A percentile compares a stretch with the other conserved stretches of the same genome.
These are phyloP conservation scores for Xanthia togata DNA, from an alignment of 2,888 invertebrate species.

Conservation along the genomic window DNA sequence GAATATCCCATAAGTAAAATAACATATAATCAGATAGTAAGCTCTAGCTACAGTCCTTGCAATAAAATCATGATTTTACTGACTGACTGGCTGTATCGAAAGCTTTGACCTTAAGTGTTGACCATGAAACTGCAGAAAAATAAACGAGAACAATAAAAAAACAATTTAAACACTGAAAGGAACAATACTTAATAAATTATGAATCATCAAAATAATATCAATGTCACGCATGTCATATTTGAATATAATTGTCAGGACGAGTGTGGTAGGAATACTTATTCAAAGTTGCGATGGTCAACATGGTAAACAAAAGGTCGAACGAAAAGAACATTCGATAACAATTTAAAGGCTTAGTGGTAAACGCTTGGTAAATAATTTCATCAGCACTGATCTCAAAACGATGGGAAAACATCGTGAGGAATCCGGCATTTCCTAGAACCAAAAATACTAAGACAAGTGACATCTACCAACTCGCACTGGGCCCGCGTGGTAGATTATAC, in stretches of 20 bases:
- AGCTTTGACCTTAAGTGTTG: slow-evolving; percentile 15
- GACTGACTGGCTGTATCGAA: slow-evolving; percentile 9
- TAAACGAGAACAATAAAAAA: slow-evolving; percentile 25
- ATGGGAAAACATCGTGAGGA: too few species aligned
- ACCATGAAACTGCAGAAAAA: slow-evolving; percentile 4
- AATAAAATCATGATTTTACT: not conserved
- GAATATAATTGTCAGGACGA: slow-evolving; percentile 63
- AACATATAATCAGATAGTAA: not conserved
- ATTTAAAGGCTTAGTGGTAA: not conserved
- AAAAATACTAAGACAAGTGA: too few species aligned
- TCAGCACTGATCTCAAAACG: too few species aligned
- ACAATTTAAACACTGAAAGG: slow-evolving; percentile 8
- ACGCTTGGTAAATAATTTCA: too few species aligned
- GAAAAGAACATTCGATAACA: slow-evolving; percentile 1
- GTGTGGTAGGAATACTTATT: slow-evolving; percentile 51
- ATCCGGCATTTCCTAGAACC: too few species aligned
- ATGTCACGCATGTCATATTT: slow-evolving; percentile 62
- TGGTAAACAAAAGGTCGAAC: slow-evolving; percentile 36
- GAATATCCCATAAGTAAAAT: not conserved
- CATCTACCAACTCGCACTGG: too few species aligned
- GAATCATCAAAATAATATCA: slow-evolving; percentile 59
- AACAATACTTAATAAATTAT: slow-evolving; percentile 58
- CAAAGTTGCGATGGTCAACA: slow-evolving; percentile 17
- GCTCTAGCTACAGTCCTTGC: not conserved
- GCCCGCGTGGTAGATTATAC: too few species aligned